Percentiles rank a stretch among this genome's conserved stretches.
phyloP scores from a whole-genome alignment of 2,113 vertebrate genomes.

The Cricetomys ansorgei region DNA sequence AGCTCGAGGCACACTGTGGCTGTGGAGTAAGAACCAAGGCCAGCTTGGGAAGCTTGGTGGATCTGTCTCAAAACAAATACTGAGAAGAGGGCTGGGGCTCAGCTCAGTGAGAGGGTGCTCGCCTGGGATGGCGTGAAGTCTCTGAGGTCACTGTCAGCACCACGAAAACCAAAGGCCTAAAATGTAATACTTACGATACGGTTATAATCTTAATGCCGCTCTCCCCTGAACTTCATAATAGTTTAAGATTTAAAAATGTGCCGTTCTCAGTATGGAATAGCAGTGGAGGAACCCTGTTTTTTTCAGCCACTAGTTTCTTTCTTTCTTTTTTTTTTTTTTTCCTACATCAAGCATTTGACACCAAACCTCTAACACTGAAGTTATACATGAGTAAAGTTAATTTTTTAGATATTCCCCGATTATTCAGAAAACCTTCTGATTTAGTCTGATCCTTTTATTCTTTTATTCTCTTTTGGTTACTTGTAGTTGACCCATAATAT shows the following conservation, averaged over 20 bases:
- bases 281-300: background rate
- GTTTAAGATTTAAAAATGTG: slow-evolving; percentile 48
- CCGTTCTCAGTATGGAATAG: slow-evolving; percentile 6
- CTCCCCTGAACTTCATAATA: background rate
- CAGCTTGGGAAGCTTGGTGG: background rate
- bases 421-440: background rate
- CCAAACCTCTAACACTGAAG: background rate
- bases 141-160: background rate
- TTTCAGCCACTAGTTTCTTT: background rate
- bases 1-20: too few species aligned
- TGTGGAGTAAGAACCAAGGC: background rate
- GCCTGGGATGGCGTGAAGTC: background rate
- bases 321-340: too few species aligned
- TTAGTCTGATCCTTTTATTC: background rate
- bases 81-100: background rate
- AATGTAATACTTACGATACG: background rate
- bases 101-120: background rate
- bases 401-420: background rate
- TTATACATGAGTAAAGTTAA: background rate
- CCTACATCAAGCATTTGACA: background rate
- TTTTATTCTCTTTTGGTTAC: background rate
- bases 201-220: slow-evolving; percentile 52
- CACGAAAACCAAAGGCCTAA: background rate
- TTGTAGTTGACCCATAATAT: background rate
- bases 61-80: background rate